Evolutionary conservation across 1,140 invertebrate genomes (phyloP), one percentile per base, ranked within the genome.

Genomic region (Copidosoma floridanum): DNA sequence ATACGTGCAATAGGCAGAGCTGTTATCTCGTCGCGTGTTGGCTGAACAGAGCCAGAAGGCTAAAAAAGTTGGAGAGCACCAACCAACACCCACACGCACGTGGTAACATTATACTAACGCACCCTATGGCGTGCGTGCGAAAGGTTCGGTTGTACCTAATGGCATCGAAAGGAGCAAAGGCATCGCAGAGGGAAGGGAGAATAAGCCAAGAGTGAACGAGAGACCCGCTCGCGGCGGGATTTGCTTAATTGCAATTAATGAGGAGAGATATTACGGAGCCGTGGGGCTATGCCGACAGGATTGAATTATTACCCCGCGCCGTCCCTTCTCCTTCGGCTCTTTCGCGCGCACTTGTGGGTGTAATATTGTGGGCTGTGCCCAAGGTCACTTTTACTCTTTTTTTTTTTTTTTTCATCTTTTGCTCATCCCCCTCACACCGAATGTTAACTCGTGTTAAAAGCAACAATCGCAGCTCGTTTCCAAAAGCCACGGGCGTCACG

Each of bases 231-330:
- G 67, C 52, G 60, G 68, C 46, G 7, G 69, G 68, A 75, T 77
- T 78, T 74, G 75, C 73, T 76, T 79, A 78, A 79, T 79, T 79
- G 75, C 74, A 80, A 80, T 80, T 80, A 80, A 80, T 78, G 78
- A 77, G 74, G 62, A 69, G 67, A 77, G 73, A 76, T 78, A 78
- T 73, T 73, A 71, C 69, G 52, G 65, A 64, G 66, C 65, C 66
- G 68, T 61, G 65, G 66, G 71, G 67, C 65, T 74, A 72, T 71
- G 73, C 73, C 68, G 71, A 73, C 71, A 71, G 73, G 73, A 78
- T 78, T 78, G 74, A 79, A 71, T 77, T 76, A 79, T 79, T 69
- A 71, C 69, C 70, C 65, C 58, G 66, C 65, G 58, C 68, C 64
- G 64, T 65, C 51, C 27, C 51, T 43, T 26, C 41, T 41, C 18